Evolutionary conservation across 2,113 vertebrate species (phyloP), one percentile per base, ranked within the genome.

Genomic region (Ameiurus melas): DNA sequence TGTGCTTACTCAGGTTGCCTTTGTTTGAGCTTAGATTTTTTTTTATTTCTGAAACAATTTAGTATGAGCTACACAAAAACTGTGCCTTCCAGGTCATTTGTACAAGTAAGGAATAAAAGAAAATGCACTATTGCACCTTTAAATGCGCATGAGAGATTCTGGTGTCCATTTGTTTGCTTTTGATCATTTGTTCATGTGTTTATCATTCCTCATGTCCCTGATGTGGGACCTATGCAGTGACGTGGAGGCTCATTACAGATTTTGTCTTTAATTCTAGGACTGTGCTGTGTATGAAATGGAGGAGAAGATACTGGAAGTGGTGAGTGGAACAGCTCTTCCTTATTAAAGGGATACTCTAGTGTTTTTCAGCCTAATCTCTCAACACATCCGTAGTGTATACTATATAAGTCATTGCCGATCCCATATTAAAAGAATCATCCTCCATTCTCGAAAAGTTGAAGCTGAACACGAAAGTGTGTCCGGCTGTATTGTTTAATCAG

Each of bases 291-390:
- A 95, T 86, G 96, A 98, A 93, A 99, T 99, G 95, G 98, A 99
- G 90, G 97, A 99, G 93, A 98, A 97, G 96, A 98, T 98, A 93
- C 93, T 98, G 92, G 95, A 95, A 92, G 97, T 99, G 91, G 98
- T 99, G 95, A 98, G 98, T 96, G 17, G 0, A 0, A 92, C 86
- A 70, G 87, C 16, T 39, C 43, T 70, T 86, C 12, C 86, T 84
- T 89, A 91, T 58, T 58, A 1, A 57, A 80, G 53, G 27, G 25
- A n/a, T 47, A 27, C 43, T 47, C 39, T 14, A 16, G 77, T n/a
- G 27, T 51, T 53, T 55, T 55, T 57, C 14, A 57, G n/a, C 1
- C 6, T 13, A 10, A 20, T 30, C 17, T 81, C n/a, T 36, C 51
- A 55, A 30, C 16, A 30, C 14, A 14, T 13, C 30, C 19, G 30